Base-by-base conservation (phyloP, 2,113 vertebrate genomes). In the Ellobius talpinus region DNA sequence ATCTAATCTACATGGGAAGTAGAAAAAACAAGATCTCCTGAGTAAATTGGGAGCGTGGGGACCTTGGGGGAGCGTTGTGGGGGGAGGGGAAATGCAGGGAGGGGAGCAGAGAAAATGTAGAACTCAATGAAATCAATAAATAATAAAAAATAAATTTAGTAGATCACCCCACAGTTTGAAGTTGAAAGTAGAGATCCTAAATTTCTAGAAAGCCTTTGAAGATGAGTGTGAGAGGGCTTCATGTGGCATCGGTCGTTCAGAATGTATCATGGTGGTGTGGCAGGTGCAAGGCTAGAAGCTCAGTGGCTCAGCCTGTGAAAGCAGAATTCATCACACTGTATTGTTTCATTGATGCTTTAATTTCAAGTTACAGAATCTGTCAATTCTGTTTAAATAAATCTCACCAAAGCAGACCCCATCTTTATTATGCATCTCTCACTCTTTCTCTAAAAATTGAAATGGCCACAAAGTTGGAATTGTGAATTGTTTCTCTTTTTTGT, bases 201-300 rank as follows among this genome's bases (percentile, higher is more conserved):
- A 72, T 94, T 97, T 94, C 81, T 79, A 92, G 90, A 94, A 98
- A 90, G 61, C 42, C 26, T 91, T 95, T 86, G 77, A 93, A 2
- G 11, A 93, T 81, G 74, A 76, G 82, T 39, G 79, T 76, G 76
- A 76, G 63, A 72, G 63, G 87, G 36, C 65, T 58, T 9, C 70
- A 21, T 81, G 52, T 55, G 1, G 19, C 21, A 9, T 76, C 36
- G 77, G 26, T 85, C 58, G 63, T 55, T 91, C 50, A 63, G 65
- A 90, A 93, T 6, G 14, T 52, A 85, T 42, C 39, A 70, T 96
- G 84, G 85, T 74, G 36, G 24, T 31, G 9, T 5, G 86, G 78
- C 89, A 94, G 45, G 23, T 55, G 87, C 2, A 58, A 7, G 63
- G 91, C 63, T 39, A 70, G n/a, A 85, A n/a, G 72, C 68, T 33